phyloP scores from a whole-genome alignment of 53 echinoderm and acorn worm genomes.

The Astropecten irregularis region DNA sequence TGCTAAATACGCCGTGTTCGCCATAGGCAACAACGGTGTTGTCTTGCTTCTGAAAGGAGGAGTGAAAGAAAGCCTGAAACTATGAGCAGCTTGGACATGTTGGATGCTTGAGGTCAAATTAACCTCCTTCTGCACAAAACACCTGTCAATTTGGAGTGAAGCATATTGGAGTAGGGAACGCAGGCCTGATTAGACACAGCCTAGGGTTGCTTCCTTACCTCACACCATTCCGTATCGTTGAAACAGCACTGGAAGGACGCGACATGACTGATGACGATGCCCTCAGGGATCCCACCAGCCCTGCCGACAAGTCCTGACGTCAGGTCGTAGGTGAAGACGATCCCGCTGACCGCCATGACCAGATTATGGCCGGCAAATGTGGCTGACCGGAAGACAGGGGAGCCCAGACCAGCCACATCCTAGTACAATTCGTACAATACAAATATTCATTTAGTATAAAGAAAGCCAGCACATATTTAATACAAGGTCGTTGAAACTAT shows the following conservation, averaged over 20 bases:
- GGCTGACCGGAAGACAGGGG: constrained; percentile 10
- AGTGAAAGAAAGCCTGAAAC: background rate
- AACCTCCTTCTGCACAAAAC: no score
- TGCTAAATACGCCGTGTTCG: no score
- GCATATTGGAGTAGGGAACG: no score
- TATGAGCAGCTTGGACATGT: background rate
- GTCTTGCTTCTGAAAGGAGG: constrained; percentile 24
- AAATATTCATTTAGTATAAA: no score
- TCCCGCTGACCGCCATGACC: constrained; percentile 34
- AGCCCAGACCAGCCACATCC: no score
- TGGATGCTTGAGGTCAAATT: no score
- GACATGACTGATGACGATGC: constrained; percentile 11
- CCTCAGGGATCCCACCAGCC: constrained; percentile 21
- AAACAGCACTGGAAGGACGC: constrained; percentile 51
- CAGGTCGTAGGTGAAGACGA: constrained; percentile 5
- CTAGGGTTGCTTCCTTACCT: constrained; percentile 15
- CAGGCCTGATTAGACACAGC: no score
- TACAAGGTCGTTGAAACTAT: no score
- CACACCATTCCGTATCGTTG: constrained; percentile 54
- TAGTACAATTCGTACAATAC: no score
- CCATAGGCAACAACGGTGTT: constrained; percentile 6
- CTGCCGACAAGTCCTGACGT: background rate
- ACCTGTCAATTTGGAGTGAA: no score
- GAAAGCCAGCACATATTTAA: no score
- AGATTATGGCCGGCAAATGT: constrained; percentile 38